These are phyloP conservation scores for Cordilura impudica DNA, from an alignment of 2,888 invertebrate genomes.

Conservation along the genomic window DNA sequence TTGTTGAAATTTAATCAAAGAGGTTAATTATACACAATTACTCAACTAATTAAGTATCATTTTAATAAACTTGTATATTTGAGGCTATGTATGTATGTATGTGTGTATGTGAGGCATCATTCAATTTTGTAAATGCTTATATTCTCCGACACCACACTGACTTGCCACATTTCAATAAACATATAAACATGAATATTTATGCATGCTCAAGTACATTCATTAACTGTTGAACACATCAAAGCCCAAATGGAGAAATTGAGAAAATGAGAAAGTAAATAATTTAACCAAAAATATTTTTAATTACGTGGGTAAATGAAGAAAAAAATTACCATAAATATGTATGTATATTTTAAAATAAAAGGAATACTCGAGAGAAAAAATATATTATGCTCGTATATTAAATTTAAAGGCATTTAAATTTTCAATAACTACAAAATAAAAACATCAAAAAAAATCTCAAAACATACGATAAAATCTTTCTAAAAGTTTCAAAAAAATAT, in stretches of 20 bases:
- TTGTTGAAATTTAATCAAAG: slow-evolving; percentile 58
- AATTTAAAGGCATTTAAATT: too few relatives aligned
- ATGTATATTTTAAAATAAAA: too few relatives aligned
- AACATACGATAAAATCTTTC: neutral
- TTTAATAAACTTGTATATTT: slow-evolving; percentile 59
- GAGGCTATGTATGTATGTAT: neutral
- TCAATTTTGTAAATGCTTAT: slow-evolving; percentile 35
- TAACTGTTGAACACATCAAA: slow-evolving; percentile 45
- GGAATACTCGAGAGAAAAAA: too few relatives aligned
- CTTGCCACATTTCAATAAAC: slow-evolving; percentile 20
- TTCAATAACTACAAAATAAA: too few relatives aligned
- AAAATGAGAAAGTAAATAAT: slow-evolving; percentile 2
- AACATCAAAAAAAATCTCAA: too few relatives aligned
- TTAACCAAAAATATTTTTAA: slow-evolving; percentile 5
- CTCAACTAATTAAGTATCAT: slow-evolving; percentile 61
- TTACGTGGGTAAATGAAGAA: too few relatives aligned
- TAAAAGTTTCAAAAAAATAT: neutral
- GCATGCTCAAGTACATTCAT: slow-evolving; percentile 8
- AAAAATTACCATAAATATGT: too few relatives aligned
- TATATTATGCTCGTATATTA: too few relatives aligned
- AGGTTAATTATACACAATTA: slow-evolving; percentile 61
- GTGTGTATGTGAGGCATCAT: slow-evolving; percentile 18
- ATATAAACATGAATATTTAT: slow-evolving; percentile 34
- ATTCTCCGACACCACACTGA: slow-evolving; percentile 38
- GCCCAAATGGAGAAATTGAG: neutral